phyloP scores from a whole-genome alignment of 2,113 vertebrate genomes.

The Thamnophis sirtalis region DNA sequence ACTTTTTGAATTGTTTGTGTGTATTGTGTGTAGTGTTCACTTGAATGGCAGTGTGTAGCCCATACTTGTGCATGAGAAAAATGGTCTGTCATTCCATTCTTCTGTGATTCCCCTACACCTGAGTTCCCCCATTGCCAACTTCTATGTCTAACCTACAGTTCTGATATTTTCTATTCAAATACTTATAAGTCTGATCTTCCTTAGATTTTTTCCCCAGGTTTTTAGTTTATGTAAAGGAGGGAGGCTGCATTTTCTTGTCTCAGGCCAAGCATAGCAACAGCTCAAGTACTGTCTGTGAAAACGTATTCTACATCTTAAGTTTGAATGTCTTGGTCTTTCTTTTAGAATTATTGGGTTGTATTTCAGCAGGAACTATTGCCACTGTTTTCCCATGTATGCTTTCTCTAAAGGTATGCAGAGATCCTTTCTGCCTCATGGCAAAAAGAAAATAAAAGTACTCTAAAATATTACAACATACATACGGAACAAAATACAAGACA shows the following conservation, averaged over 20 bases:
- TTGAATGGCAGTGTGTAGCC: neutral
- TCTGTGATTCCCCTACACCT: neutral
- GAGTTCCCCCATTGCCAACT: neutral
- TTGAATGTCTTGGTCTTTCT: neutral
- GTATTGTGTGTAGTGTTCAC: neutral
- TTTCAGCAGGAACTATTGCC: neutral
- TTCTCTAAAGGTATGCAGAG: neutral
- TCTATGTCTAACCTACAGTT: neutral
- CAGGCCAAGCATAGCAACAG: neutral
- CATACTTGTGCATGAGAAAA: neutral
- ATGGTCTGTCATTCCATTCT: neutral
- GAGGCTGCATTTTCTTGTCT: neutral
- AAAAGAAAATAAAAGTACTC: neutral
- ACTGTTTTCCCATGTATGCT: neutral
- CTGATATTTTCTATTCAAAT: neutral
- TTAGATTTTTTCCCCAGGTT: neutral
- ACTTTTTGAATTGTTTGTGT: neutral
- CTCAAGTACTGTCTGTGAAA: neutral
- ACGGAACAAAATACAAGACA: neutral
- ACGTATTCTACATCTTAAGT: neutral
- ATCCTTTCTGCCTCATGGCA: neutral
- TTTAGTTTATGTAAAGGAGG: neutral
- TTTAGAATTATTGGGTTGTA: neutral
- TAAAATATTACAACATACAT: neutral
- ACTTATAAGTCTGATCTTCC: neutral